Evolutionary conservation across 2,113 vertebrate genomes (phyloP), one percentile per base, ranked within the genome.

Genomic region (Morone chrysops): DNA sequence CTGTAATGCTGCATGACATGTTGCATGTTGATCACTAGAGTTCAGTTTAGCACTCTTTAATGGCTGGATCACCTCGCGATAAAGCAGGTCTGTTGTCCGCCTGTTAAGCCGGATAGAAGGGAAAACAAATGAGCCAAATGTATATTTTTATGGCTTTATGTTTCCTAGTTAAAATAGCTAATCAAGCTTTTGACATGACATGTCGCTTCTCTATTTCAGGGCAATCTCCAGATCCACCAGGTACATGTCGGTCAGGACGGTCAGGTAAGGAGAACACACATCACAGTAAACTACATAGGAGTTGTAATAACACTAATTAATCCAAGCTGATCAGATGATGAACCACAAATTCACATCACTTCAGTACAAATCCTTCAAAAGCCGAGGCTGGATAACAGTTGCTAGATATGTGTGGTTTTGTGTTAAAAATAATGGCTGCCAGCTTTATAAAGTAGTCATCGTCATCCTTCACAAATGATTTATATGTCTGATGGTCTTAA

Each of bases 161-260:
- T 82, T 75, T 72, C 13, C 18, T 20, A 8, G 40, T 56, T 18
- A 8, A 74, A 76, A 75, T 20, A 16, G 14, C 13, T 22, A 8
- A 25, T 66, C 45, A 69, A 38, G 31, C 8, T 56, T 59, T 69
- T 61, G 31, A 70, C 45, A 25, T 88, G 25, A 81, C 36, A 3
- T 75, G 0, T 68, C 3, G 22, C 59, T 88, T 90, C 18, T 48
- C 25, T 71, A 2, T 90, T 82, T 90, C 93, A 99, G 98, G 98
- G 98, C 57, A 99, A 99, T 83, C 94, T 99, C 43, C 98, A 99
- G 95, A 99, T 99, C 61, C 98, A 99, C 91, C 98, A 99, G 80
- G 97, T 98, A 9, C 97, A 97, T 0, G 97, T 99, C 69, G 97
- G 98, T 6, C 98, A 99, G 80, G 98, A 99, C 1, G 98, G 98